Base-by-base conservation (phyloP, 1,140 invertebrate genomes). In the Drosophila repleta region DNA sequence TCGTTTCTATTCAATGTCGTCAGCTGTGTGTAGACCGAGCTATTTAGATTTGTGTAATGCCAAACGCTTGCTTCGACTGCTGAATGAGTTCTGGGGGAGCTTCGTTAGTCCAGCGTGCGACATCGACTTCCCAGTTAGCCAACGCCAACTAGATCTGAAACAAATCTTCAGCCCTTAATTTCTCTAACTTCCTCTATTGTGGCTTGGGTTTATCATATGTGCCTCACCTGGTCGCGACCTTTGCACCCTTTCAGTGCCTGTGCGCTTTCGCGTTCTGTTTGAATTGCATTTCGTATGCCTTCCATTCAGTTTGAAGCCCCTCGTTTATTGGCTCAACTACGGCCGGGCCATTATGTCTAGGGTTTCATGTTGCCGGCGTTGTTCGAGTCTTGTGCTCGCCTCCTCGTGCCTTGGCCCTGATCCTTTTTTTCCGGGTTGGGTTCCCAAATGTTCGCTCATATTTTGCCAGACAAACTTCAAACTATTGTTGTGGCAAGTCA, bases 391-490 rank as follows among this genome's bases (percentile, higher is more conserved):
- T 49, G 48, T 15, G 17, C 39, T 17, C 17, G 15, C 17, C n/a
- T 43, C 0, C 48, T 6, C 11, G 24, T 8, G 48, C 24, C 49
- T 29, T 24, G 15, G 49, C 24, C n/a, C 13, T 7, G n/a, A 41
- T 26, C n/a, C 15, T 29, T 13, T 24, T 64, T 45, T 41, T 56
- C 26, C 11, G 49, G 24, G 17, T 29, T 56, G 18, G 20, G 7
- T 39, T 56, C 20, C 29, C 11, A 48, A 56, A 46, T 45, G 17
- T 41, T 57, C 17, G 62, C 45, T 85, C 74, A 78, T 85, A 85
- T 85, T 85, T 85, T 81, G 82, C 77, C 82, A 85, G 81, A 85
- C 82, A 85, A 87, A 85, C 82, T 85, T 85, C 78, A 85, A 85
- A 82, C 83, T 87, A 87, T 87, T 85, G 82, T 85, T 85, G 82